phyloP scores from a whole-genome alignment of 2,888 invertebrate genomes.

The Baronia brevicornis region DNA sequence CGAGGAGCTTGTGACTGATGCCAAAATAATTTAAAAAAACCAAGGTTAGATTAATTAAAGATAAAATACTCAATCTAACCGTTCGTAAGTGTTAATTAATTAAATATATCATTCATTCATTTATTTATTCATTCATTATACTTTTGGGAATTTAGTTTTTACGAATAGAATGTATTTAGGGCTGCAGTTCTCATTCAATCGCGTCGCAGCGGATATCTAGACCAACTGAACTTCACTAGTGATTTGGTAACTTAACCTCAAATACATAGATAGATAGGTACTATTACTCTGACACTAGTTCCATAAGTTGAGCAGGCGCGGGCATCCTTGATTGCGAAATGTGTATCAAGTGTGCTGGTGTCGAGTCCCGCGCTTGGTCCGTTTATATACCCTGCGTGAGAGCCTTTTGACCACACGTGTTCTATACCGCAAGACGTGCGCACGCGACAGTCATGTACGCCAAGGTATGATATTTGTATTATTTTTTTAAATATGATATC shows the following conservation, averaged over 20 bases:
- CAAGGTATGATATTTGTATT: slow-evolving; percentile 41
- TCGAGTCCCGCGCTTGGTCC: slow-evolving; percentile 25
- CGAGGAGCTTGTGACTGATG: too few relatives aligned
- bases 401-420: slow-evolving; percentile 43
- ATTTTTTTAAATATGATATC: too few relatives aligned
- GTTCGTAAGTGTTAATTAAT: too few relatives aligned
- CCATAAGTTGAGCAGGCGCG: slow-evolving; percentile 22
- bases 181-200: background rate
- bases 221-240: slow-evolving; percentile 9
- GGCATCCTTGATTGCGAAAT: slow-evolving; percentile 59
- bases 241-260: slow-evolving; percentile 16
- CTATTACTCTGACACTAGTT: too few relatives aligned
- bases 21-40: too few relatives aligned
- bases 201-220: background rate
- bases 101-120: too few relatives aligned
- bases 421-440: slow-evolving; percentile 31
- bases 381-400: slow-evolving; percentile 39
- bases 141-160: too few relatives aligned
- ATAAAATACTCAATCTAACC: too few relatives aligned
- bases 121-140: too few relatives aligned
- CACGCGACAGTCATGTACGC: slow-evolving; percentile 60
- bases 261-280: slow-evolving; percentile 25
- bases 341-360: slow-evolving; percentile 44
- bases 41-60: too few relatives aligned
- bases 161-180: too few relatives aligned